These are phyloP conservation scores for Anseranas semipalmata DNA, from an alignment of 2,113 vertebrate species.

Conservation along the genomic window DNA sequence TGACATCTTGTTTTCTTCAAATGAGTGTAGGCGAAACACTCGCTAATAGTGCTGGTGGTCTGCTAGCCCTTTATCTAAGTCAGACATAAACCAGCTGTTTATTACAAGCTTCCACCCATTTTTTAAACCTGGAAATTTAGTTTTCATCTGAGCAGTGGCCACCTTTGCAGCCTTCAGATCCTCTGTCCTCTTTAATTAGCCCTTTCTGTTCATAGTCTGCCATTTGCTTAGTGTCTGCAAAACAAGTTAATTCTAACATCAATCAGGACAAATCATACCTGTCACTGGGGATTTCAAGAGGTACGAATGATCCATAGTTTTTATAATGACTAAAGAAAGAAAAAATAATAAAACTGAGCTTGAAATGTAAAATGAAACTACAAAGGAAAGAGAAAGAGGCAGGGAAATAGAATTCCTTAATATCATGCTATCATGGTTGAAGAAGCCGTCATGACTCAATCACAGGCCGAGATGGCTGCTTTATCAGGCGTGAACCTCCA, in stretches of 20 bases:
- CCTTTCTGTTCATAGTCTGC: slow-evolving; percentile 39
- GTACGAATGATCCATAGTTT: slow-evolving; percentile 4
- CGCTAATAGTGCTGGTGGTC: background rate
- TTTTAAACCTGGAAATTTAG: slow-evolving; percentile 9
- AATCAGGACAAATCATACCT: background rate
- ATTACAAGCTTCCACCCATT: background rate
- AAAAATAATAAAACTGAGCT: background rate
- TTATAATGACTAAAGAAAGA: background rate
- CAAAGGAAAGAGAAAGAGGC: background rate
- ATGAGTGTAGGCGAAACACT: background rate
- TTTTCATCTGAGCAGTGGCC: background rate
- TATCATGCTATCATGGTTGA: slow-evolving; percentile 30
- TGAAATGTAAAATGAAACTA: background rate
- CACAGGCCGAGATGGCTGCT: slow-evolving; percentile 40
- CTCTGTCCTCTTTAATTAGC: slow-evolving; percentile 44
- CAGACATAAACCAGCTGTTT: slow-evolving; percentile 36
- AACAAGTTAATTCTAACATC: background rate
- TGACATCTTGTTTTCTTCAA: background rate
- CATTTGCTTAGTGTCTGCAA: slow-evolving; percentile 43
- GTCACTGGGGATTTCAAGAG: slow-evolving; percentile 7
- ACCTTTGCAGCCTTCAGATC: slow-evolving; percentile 25
- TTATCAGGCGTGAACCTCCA: slow-evolving; percentile 41
- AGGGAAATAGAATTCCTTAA: slow-evolving; percentile 31
- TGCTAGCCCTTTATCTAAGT: slow-evolving; percentile 6
- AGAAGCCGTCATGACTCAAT: slow-evolving; percentile 11